Conservation (phyloP, 1,140 invertebrate genomes). For the Anagrus nilaparvatae region DNA sequence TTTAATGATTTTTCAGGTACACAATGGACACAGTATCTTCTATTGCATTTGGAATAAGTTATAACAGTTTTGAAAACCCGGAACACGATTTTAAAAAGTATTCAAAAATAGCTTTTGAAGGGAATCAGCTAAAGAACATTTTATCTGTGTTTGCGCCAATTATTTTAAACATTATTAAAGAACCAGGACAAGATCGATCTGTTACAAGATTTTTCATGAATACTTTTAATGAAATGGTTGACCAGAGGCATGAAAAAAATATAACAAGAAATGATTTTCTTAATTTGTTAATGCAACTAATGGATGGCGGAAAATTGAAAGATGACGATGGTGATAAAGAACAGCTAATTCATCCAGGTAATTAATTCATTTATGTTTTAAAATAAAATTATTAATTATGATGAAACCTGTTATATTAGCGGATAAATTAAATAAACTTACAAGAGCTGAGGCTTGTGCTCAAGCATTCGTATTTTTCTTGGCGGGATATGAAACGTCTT, state of each 20-base stretch:
- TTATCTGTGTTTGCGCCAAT: constrained; percentile 9
- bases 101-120: constrained; percentile 13
- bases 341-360: no score
- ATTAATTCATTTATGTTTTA: no score
- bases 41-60: constrained; percentile 43
- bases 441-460: constrained; percentile 13
- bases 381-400: no score
- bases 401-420: no score
- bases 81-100: constrained; percentile 20
- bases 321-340: no score
- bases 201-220: constrained; percentile 26
- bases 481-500: constrained; percentile 25
- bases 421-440: constrained; percentile 13
- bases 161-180: constrained; percentile 4
- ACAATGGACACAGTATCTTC: constrained; percentile 49
- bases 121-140: constrained; percentile 4
- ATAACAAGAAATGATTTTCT: constrained; percentile 30
- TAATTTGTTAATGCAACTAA: constrained; percentile 27
- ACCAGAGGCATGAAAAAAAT: constrained; percentile 24
- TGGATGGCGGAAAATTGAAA: constrained; percentile 18
- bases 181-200: constrained; percentile 8
- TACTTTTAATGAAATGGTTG: constrained; percentile 20
- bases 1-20: constrained; percentile 34
- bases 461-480: constrained; percentile 25
- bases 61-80: constrained; percentile 33